Base-by-base conservation (phyloP, 2,113 vertebrate genomes). In the Cebus imitator region DNA sequence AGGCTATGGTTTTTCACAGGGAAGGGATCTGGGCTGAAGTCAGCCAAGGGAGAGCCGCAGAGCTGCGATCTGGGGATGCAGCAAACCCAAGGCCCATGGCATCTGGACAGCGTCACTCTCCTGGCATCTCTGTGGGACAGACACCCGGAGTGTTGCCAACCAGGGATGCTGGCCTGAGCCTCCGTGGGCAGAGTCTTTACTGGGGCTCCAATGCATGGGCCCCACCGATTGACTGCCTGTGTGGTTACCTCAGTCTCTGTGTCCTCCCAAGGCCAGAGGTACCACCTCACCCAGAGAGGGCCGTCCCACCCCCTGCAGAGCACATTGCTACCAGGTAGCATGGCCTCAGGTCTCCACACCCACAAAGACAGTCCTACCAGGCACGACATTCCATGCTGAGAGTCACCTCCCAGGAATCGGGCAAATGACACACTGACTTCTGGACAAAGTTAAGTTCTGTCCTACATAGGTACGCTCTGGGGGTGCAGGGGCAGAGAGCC, bases 71-170 rank as follows among this genome's bases (percentile, higher is more conserved):
- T 55, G 78, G 78, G 78, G 35, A n/a, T 2, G 50, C 12, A 4
- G 17, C 20, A n/a, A 3, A 37, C 50, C 14, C 10, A 3, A 23
- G 52, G 48, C 78, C 78, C 1, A 0, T 10, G 72, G 13, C 1
- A 8, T 37, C 43, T 2, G 52, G 61, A 17, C 8, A 45, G 18
- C 0, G 2, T 3, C 3, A 20, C n/a, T 81, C 43, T 45, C 11
- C 37, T 0, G 0, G 32, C 37, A 21, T 20, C 2, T 6, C 4
- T 2, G 0, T 35, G 91, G 18, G 70, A 13, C 12, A 5, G 0
- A 12, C 10, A 13, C 0, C 14, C 20, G 0, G 57, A 76, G 68
- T 10, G 12, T 18, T 0, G 32, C 25, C 35, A 40, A 10, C 21
- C 5, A 2, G 2, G 11, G n/a, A 50, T 35, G 21, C n/a, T 30